Conservation (phyloP, 2,888 invertebrate species). For the Chloroclysta siterata region DNA sequence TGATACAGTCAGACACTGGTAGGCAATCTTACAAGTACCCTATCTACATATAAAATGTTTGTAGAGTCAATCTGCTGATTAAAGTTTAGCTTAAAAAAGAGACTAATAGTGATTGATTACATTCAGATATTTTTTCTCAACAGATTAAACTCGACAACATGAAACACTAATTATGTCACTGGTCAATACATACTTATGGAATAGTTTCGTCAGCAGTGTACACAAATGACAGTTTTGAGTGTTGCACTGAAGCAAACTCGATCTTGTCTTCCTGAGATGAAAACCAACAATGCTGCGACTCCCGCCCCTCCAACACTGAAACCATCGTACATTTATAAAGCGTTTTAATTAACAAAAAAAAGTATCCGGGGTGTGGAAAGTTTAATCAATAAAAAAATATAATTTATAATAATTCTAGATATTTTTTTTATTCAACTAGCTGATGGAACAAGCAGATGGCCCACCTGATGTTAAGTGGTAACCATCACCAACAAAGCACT, state of each 20-base stretch:
- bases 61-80: slow-evolving; percentile 32
- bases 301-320: slow-evolving; percentile 60
- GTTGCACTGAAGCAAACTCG: slow-evolving; percentile 77
- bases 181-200: slow-evolving; percentile 37
- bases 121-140: slow-evolving; percentile 18
- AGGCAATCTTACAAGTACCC: slow-evolving; percentile 32
- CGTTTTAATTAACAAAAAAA: slow-evolving; percentile 5
- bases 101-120: slow-evolving; percentile 23
- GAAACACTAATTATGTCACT: slow-evolving; percentile 37
- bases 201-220: slow-evolving; percentile 54
- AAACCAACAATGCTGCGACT: slow-evolving; percentile 69
- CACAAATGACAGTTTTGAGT: slow-evolving; percentile 59
- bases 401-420: no score
- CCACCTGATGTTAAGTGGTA: no score
- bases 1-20: slow-evolving; percentile 32
- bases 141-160: slow-evolving; percentile 30
- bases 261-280: slow-evolving; percentile 79
- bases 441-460: no score
- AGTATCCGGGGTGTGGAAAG: no score
- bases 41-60: slow-evolving; percentile 36
- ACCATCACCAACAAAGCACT: no score
- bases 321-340: slow-evolving; percentile 35
- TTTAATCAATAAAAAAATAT: no score
- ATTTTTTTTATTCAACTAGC: no score
- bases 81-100: slow-evolving; percentile 23